Conservation (phyloP, 2,113 vertebrate species). For the Bostrychus sinensis region DNA sequence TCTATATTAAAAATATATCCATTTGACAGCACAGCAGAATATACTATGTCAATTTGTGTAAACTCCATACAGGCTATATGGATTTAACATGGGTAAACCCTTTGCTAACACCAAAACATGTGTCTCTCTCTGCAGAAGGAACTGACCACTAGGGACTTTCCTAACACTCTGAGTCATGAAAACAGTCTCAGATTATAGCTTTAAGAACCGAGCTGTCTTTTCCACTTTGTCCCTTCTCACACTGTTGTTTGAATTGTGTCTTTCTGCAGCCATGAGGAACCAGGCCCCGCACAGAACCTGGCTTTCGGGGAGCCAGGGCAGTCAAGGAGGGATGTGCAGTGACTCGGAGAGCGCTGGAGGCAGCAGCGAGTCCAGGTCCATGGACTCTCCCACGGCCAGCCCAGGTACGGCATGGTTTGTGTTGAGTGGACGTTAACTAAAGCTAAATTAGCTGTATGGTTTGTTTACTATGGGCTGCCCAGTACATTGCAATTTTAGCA, state of each 20-base stretch:
- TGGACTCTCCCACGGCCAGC: constrained; percentile 97
- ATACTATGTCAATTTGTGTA: too few species aligned
- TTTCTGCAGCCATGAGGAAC: constrained; percentile 57
- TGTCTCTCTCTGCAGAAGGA: constrained; percentile 4
- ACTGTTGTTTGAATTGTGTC: not conserved
- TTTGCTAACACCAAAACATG: not conserved
- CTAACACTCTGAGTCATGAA: constrained; percentile 33
- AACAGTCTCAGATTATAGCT: constrained; percentile 18
- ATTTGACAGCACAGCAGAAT: too few species aligned
- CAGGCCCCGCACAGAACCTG: constrained; percentile 83
- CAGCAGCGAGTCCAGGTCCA: constrained; percentile 95
- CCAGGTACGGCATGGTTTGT: too few species aligned
- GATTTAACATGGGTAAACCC: too few species aligned
- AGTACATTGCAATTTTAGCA: too few species aligned
- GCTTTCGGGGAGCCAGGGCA: constrained; percentile 86
- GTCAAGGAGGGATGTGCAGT: constrained; percentile 92
- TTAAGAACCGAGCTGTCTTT: not conserved
- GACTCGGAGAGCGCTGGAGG: constrained; percentile 97
- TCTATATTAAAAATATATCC: too few species aligned
- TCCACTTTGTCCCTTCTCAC: not conserved
- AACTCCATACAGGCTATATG: too few species aligned
- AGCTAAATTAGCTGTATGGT: too few species aligned
- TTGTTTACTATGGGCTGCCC: too few species aligned
- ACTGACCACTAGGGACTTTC: constrained; percentile 26
- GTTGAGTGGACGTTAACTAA: too few species aligned